Percentiles rank a stretch among this genome's conserved stretches.
Evolutionary conservation across 2,113 vertebrate genomes (phyloP).

Genomic region (Setophaga petechia): DNA sequence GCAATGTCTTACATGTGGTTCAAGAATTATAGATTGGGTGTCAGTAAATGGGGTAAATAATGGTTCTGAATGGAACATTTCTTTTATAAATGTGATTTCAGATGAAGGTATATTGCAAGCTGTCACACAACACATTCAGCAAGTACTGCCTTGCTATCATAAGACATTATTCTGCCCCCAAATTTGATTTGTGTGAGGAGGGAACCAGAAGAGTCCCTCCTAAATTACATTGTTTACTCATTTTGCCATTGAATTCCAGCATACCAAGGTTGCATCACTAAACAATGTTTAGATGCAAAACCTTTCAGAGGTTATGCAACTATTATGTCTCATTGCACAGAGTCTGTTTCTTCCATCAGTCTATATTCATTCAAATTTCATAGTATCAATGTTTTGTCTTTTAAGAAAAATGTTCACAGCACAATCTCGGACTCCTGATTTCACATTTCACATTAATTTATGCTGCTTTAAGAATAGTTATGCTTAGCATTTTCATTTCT

Average conservation of each 20-base stretch:
- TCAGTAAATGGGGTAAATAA: slow-evolving; percentile 2
- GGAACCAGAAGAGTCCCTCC: neutral
- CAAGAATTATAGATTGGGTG: neutral
- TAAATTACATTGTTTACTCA: slow-evolving; percentile 42
- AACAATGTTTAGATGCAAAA: slow-evolving; percentile 23
- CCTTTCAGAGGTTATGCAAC: neutral
- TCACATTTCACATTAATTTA: neutral
- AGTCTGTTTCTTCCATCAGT: neutral
- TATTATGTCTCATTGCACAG: neutral
- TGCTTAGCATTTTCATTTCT: neutral
- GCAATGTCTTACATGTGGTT: neutral
- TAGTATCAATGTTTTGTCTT: neutral
- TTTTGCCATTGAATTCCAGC: slow-evolving; percentile 42
- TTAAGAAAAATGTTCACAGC: neutral
- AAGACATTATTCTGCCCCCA: slow-evolving; percentile 4
- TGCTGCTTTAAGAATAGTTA: neutral
- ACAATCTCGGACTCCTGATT: neutral
- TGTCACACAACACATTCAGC: neutral
- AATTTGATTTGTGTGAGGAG: slow-evolving; percentile 38
- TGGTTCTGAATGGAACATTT: slow-evolving; percentile 16
- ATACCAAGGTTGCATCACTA: slow-evolving; percentile 7
- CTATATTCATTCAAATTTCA: neutral
- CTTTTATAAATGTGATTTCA: slow-evolving; percentile 57
- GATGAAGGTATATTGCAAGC: slow-evolving; percentile 11
- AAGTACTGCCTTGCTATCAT: slow-evolving; percentile 12